Evolutionary conservation across 2,888 invertebrate species (phyloP), one percentile per base, ranked within the genome.

Genomic region (Camponotus fellah): DNA sequence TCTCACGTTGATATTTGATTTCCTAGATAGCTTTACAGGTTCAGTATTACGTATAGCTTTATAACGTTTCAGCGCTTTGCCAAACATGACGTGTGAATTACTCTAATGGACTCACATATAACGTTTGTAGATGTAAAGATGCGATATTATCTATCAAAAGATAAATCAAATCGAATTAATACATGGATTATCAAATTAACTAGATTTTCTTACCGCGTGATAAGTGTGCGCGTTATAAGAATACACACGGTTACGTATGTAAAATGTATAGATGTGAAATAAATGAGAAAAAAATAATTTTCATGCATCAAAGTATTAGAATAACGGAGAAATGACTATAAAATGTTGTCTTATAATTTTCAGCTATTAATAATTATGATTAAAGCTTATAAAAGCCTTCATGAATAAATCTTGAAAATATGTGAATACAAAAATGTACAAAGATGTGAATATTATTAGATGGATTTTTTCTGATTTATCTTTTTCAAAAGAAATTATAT

Each of bases 81-180:
- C 64, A 82, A 85, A 82, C 82, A 72, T 66, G 75, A 79, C 79
- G 40, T 82, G 79, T 85, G 83, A 88, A 89, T 84, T 88, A 84
- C 66, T 80, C 82, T 89, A 89, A 88, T 89, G 85, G 84, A 76
- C 53, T 84, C 62, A 68, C 46, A 14, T 60, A 62, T 46, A 83
- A 53, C 77, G 68, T 62, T 9, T 17, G 21, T 26, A 80, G 37
- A 81, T 60, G 53, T n/a, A 53, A 53, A 81, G 77, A 56, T 60
- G 82, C 43, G 46, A 62, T 71, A 79, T 85, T 85, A 83, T 66
- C 76, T 82, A 56, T 75, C 74, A 74, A 62, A 53, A 74, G 83
- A 32, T 83, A 60, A 26, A 43, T 66, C 46, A 82, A 74, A 77
- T 77, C 34, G 74, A 65, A 83, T 69, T 72, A 43, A 79, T 79